Evolutionary conservation across 2,113 vertebrate genomes (phyloP).

Genomic region (Carassius carassius): DNA sequence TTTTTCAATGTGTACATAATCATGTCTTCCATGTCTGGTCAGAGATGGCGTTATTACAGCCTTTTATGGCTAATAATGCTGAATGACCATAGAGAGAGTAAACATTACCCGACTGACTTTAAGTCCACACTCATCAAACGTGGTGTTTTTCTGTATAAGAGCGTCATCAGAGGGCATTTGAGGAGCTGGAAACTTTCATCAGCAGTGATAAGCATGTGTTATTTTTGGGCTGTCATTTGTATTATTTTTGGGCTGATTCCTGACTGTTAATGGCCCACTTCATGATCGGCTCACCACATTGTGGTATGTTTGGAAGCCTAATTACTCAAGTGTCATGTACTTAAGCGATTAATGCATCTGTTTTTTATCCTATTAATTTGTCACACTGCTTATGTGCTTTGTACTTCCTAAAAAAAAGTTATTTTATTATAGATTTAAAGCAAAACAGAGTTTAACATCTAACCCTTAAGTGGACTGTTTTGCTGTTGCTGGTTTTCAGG

Average conservation of each 20-base stretch:
- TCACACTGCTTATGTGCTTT: not conserved
- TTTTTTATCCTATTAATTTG: not conserved
- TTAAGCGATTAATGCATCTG: not conserved
- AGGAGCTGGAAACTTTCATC: not conserved
- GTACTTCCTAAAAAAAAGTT: no score
- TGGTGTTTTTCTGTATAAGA: not conserved
- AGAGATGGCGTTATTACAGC: slow-evolving; percentile 30
- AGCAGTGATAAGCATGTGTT: not conserved
- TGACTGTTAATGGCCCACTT: not conserved
- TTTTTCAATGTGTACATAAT: not conserved
- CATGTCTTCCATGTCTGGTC: not conserved
- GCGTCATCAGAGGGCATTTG: not conserved
- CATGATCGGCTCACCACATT: not conserved
- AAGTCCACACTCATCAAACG: not conserved
- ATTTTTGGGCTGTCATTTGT: not conserved
- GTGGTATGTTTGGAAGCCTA: not conserved
- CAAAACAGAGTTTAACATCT: not conserved
- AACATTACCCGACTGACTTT: not conserved
- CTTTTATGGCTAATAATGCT: not conserved
- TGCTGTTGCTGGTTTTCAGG: not conserved
- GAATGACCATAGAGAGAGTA: not conserved
- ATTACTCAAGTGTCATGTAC: not conserved
- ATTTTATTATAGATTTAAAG: not conserved
- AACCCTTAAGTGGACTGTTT: not conserved
- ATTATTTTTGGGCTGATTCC: not conserved